Conservation (phyloP, 2,113 vertebrate species). For the Misgurnus anguillicaudatus region DNA sequence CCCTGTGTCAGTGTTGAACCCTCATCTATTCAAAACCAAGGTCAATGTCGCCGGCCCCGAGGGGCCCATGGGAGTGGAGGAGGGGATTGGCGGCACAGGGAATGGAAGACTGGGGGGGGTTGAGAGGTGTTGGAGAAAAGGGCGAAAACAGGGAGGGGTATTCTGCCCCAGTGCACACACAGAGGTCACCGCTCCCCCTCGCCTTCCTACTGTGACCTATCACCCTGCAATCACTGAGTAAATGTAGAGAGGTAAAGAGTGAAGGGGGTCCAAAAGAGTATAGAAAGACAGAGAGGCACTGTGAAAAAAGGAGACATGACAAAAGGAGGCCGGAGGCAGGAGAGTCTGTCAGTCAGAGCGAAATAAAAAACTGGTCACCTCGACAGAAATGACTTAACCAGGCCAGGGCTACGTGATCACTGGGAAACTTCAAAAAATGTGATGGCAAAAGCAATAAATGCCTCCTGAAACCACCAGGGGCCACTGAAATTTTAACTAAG, state of each 20-base stretch:
- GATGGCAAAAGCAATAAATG: too few species aligned
- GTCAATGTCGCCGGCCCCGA: conserved; percentile 74
- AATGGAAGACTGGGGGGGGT: conserved; percentile 58
- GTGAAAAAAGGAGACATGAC: conserved; percentile 57
- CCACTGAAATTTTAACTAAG: not conserved
- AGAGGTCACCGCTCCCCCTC: conserved; percentile 78
- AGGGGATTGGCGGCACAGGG: conserved; percentile 61
- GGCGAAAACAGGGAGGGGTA: conserved; percentile 74
- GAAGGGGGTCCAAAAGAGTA: conserved; percentile 43
- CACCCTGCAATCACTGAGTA: conserved; percentile 80
- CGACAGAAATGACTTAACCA: conserved; percentile 61
- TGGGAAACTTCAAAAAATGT: too few species aligned
- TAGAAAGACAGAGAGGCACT: conserved; percentile 45
- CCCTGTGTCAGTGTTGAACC: conserved; percentile 59
- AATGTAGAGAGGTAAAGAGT: conserved; percentile 61
- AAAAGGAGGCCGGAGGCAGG: conserved; percentile 67
- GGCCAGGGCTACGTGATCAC: not conserved
- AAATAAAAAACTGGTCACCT: conserved; percentile 61
- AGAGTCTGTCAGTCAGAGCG: conserved; percentile 39
- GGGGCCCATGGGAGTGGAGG: conserved; percentile 75
- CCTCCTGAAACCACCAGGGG: not conserved
- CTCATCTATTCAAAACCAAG: conserved; percentile 71
- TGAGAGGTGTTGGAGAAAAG: conserved; percentile 65
- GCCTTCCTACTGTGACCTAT: conserved; percentile 73
- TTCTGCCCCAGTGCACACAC: conserved; percentile 82